A percentile compares a stretch with the other conserved stretches of the same genome.
These are phyloP conservation scores for Epinephelus malabaricus DNA, from an alignment of 2,797 vertebrate species.

Conservation along the genomic window DNA sequence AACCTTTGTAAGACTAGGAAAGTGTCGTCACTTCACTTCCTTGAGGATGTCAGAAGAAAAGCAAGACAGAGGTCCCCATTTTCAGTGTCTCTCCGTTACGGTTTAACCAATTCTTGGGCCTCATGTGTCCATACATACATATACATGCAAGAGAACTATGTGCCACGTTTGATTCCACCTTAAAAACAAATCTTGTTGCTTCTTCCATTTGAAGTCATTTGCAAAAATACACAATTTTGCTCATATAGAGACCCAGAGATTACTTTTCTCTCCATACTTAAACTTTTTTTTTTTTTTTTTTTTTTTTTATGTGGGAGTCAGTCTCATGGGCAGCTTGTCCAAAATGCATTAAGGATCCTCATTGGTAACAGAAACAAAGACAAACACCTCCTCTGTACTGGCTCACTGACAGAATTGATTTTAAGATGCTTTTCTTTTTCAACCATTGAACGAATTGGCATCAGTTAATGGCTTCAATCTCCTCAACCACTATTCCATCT, in stretches of 20 bases:
- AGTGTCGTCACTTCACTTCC: slow-evolving; percentile 11
- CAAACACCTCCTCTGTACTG: not conserved
- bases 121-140: not conserved
- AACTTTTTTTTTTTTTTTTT: not conserved
- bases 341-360: slow-evolving; percentile 6
- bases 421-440: not conserved
- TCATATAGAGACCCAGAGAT: not conserved
- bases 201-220: not conserved
- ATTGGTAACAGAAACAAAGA: not conserved
- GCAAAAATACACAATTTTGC: not conserved
- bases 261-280: not conserved
- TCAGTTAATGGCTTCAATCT: not conserved
- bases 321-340: not conserved
- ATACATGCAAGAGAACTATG: not conserved
- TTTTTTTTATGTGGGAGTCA: not conserved
- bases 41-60: slow-evolving; percentile 10
- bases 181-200: not conserved
- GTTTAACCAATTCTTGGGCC: not conserved
- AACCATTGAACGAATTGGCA: not conserved
- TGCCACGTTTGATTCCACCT: not conserved
- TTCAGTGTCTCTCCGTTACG: not conserved
- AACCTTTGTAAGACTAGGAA: not conserved
- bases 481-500: not conserved
- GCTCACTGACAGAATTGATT: not conserved
- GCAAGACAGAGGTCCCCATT: too few relatives aligned